A percentile compares a stretch with the other conserved stretches of the same genome.
Evolutionary conservation across 2,797 vertebrate species (phyloP).

Genomic region (Triplophysa bombifrons): DNA sequence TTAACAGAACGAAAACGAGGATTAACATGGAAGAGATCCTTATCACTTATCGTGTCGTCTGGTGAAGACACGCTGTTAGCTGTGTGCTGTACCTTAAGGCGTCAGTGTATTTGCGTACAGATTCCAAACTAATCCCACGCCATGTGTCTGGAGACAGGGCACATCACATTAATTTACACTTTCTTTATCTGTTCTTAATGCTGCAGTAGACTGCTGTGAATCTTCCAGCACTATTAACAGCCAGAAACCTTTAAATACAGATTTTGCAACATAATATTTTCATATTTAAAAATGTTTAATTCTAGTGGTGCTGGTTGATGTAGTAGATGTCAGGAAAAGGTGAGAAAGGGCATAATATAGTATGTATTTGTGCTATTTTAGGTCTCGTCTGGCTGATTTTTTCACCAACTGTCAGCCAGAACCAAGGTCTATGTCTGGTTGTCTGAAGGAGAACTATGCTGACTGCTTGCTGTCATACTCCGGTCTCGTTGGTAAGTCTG

Average conservation of each 20-base stretch:
- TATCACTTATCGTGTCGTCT: neutral
- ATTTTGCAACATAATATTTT: slow-evolving; percentile 18
- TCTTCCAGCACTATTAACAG: slow-evolving; percentile 15
- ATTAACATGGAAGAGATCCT: neutral
- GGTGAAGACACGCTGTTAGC: neutral
- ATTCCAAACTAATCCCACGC: slow-evolving; percentile 40
- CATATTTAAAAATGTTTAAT: slow-evolving; percentile 11
- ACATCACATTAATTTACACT: slow-evolving; percentile 44
- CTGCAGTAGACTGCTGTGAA: slow-evolving; percentile 9
- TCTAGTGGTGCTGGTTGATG: slow-evolving; percentile 49
- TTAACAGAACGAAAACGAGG: neutral
- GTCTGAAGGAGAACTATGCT: slow-evolving; percentile 93
- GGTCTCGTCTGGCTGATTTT: slow-evolving; percentile 95
- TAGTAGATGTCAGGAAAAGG: neutral
- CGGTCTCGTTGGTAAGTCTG: slow-evolving; percentile 89
- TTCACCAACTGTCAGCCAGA: slow-evolving; percentile 95
- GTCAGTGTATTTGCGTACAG: slow-evolving; percentile 33
- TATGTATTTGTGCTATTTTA: slow-evolving; percentile 59
- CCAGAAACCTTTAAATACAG: neutral
- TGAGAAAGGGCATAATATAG: neutral
- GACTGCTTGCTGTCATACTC: slow-evolving; percentile 95
- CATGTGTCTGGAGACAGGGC: slow-evolving; percentile 35
- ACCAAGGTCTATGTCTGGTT: slow-evolving; percentile 86
- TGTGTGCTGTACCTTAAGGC: slow-evolving; percentile 16
- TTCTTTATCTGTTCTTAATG: slow-evolving; percentile 29